phyloP scores from a whole-genome alignment of 2,113 vertebrate genomes.

The Mirounga angustirostris region DNA sequence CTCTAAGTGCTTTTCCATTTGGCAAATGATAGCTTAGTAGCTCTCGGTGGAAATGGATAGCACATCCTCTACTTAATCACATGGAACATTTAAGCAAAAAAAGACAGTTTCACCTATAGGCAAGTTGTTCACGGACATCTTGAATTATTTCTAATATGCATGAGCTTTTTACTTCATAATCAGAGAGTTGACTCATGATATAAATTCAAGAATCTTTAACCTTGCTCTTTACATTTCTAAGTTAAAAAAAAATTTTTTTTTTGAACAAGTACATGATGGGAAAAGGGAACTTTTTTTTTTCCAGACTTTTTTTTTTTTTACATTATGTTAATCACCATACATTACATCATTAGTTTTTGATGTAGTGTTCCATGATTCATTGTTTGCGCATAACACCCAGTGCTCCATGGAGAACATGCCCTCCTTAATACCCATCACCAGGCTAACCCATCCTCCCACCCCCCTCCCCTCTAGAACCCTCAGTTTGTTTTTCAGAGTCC shows the following conservation, averaged over 20 bases:
- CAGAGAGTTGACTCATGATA: constrained; percentile 49
- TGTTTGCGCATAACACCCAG: too few species aligned
- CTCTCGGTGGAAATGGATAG: background rate
- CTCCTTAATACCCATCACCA: too few species aligned
- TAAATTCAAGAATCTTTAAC: constrained; percentile 69
- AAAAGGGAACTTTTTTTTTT: constrained; percentile 29
- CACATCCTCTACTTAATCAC: constrained; percentile 43
- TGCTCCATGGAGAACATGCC: too few species aligned
- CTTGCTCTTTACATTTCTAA: constrained; percentile 43
- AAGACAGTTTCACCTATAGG: constrained; percentile 29
- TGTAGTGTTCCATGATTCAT: too few species aligned
- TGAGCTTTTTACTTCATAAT: constrained; percentile 61
- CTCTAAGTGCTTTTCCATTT: constrained; percentile 59
- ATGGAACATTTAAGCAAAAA: constrained; percentile 23
- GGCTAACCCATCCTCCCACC: too few species aligned
- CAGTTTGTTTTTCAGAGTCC: too few species aligned
- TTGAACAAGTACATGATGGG: background rate
- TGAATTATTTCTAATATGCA: constrained; percentile 67
- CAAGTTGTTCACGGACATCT: constrained; percentile 24
- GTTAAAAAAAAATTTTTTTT: background rate
- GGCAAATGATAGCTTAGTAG: constrained; percentile 28
- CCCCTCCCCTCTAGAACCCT: too few species aligned
- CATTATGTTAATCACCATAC: too few species aligned
- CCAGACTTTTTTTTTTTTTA: too few species aligned
- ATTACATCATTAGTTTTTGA: too few species aligned